phyloP scores from a whole-genome alignment of 2,113 vertebrate genomes.

The Pionites leucogaster region DNA sequence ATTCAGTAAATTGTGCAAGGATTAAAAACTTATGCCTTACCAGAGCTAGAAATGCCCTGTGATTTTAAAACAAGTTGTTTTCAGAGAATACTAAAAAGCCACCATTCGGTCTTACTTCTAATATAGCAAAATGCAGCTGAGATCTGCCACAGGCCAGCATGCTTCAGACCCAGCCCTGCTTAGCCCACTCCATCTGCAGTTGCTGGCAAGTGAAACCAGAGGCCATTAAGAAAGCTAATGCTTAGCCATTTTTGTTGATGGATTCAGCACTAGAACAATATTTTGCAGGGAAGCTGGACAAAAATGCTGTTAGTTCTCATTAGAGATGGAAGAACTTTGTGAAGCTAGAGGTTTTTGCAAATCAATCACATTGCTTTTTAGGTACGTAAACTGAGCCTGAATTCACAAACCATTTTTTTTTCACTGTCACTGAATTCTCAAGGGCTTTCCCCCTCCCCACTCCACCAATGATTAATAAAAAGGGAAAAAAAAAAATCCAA shows the following conservation, averaged over 20 bases:
- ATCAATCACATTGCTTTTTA: conserved; percentile 68
- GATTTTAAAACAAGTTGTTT: background rate
- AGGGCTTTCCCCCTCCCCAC: conserved; percentile 18
- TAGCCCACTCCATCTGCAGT: conserved; percentile 60
- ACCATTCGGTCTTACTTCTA: background rate
- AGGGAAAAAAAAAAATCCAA: background rate
- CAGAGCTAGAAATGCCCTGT: background rate
- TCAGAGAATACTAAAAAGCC: background rate
- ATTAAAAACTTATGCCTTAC: background rate
- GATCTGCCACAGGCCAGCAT: conserved; percentile 1
- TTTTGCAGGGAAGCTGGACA: conserved; percentile 67
- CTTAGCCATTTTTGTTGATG: conserved; percentile 70
- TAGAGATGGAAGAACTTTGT: conserved; percentile 63
- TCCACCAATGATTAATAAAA: conserved; percentile 46
- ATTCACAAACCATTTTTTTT: conserved; percentile 59
- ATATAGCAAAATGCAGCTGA: conserved; percentile 21
- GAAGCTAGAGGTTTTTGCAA: conserved; percentile 66
- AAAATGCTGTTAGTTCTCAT: conserved; percentile 69
- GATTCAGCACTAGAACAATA: conserved; percentile 67
- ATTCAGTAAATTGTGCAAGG: background rate
- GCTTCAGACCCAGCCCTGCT: conserved; percentile 21
- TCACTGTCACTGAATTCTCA: conserved; percentile 48
- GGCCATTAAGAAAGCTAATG: conserved; percentile 67
- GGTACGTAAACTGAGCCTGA: conserved; percentile 60
- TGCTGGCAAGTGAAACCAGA: conserved; percentile 61